phyloP scores from a whole-genome alignment of 2,888 invertebrate genomes.

The Pelosia muscerda region DNA sequence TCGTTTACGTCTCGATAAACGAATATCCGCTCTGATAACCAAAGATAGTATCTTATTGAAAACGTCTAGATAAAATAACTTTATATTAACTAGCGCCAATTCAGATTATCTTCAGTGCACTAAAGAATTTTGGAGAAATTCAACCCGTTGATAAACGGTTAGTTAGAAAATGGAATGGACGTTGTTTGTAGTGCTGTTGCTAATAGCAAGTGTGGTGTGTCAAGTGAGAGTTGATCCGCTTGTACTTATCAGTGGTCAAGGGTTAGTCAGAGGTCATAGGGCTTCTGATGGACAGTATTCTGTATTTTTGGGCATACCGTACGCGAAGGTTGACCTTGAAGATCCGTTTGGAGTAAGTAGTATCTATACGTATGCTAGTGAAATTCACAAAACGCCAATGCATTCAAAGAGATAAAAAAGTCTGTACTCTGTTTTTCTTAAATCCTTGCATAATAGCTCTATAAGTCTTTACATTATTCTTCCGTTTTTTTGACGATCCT shows the following conservation, averaged over 20 bases:
- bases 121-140: slow-evolving; percentile 5
- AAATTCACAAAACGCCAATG: not conserved
- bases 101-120: slow-evolving; percentile 21
- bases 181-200: slow-evolving; percentile 43
- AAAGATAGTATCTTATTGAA: slow-evolving; percentile 53
- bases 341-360: slow-evolving; percentile 82
- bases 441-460: too few relatives aligned
- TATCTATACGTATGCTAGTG: not conserved
- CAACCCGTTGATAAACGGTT: slow-evolving; percentile 12
- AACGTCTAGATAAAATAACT: slow-evolving; percentile 65
- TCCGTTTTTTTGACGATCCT: too few relatives aligned
- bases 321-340: slow-evolving; percentile 70
- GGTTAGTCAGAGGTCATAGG: slow-evolving; percentile 73
- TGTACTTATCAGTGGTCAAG: slow-evolving; percentile 72
- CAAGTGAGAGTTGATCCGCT: slow-evolving; percentile 75
- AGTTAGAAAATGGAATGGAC: slow-evolving; percentile 48
- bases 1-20: slow-evolving; percentile 32
- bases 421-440: too few relatives aligned
- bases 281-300: slow-evolving; percentile 76
- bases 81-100: slow-evolving; percentile 43
- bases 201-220: slow-evolving; percentile 44
- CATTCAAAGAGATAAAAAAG: too few relatives aligned
- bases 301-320: slow-evolving; percentile 77
- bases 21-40: slow-evolving; percentile 46
- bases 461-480: too few relatives aligned